Conservation (phyloP, 2,113 vertebrate species). For the Hystrix brachyura region DNA sequence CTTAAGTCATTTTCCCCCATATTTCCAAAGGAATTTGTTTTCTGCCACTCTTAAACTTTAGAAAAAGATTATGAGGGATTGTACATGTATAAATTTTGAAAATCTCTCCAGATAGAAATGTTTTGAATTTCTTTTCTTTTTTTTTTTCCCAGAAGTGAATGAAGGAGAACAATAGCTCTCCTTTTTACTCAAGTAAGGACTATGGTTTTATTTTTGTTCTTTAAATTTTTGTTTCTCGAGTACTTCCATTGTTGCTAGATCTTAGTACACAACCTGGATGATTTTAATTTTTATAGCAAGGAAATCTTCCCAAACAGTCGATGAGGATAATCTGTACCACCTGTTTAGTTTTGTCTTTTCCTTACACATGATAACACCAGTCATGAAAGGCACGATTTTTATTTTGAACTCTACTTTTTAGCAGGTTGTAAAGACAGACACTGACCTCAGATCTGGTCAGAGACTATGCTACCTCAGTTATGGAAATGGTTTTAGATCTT, state of each 20-base stretch:
- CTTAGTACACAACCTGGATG: background rate
- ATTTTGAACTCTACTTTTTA: slow-evolving; percentile 23
- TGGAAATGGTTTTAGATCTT: slow-evolving; percentile 32
- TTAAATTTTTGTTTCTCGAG: background rate
- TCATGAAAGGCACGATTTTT: slow-evolving; percentile 5
- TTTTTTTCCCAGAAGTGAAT: background rate
- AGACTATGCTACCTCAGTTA: slow-evolving; percentile 21
- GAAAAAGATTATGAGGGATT: background rate
- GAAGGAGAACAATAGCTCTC: background rate
- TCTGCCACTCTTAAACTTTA: slow-evolving; percentile 19
- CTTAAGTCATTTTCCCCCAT: background rate
- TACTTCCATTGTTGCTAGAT: background rate
- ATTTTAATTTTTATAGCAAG: slow-evolving; percentile 38
- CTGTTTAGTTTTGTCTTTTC: background rate
- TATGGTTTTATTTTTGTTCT: background rate
- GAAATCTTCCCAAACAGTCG: background rate
- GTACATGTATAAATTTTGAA: background rate
- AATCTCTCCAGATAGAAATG: background rate
- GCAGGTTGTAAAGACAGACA: background rate
- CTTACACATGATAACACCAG: background rate
- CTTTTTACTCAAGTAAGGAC: background rate
- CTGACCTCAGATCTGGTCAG: background rate
- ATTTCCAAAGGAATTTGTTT: slow-evolving; percentile 42
- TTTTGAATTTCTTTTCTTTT: background rate
- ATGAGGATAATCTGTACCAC: background rate